phyloP scores from a whole-genome alignment of 2,797 vertebrate species.

The Muscicapa striata region DNA sequence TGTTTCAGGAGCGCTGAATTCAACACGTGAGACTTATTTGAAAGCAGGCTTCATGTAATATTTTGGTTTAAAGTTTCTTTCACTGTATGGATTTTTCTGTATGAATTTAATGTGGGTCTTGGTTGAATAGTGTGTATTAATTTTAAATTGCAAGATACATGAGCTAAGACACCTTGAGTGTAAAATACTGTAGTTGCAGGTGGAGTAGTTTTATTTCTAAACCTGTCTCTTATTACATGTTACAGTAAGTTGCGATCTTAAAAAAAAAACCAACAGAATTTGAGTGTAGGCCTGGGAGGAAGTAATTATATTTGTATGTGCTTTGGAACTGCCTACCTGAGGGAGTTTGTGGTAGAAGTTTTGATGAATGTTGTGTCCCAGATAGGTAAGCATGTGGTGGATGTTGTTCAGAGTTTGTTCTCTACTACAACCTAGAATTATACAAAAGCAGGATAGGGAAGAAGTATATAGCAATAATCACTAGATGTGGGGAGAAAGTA shows the following conservation, averaged over 20 bases:
- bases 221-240: not conserved
- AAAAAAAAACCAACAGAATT: not conserved
- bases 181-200: not conserved
- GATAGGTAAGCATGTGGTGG: not conserved
- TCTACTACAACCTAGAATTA: not conserved
- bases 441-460: not conserved
- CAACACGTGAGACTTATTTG: not conserved
- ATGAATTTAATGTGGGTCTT: not conserved
- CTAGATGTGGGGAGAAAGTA: not conserved
- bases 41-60: not conserved
- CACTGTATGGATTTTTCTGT: not conserved
- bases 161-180: not conserved
- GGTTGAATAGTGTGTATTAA: not conserved
- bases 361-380: not conserved
- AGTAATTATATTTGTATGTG: not conserved
- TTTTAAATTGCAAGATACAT: not conserved
- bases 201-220: not conserved
- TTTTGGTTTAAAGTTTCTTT: conserved; percentile 6
- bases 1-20: not conserved
- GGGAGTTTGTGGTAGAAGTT: not conserved
- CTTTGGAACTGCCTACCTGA: not conserved
- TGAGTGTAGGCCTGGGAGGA: not conserved
- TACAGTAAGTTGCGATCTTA: not conserved
- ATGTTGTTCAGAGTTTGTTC: not conserved
- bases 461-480: not conserved